These are phyloP conservation scores for Ctena decussata DNA, from an alignment of 2,888 invertebrate genomes.

Conservation along the genomic window DNA sequence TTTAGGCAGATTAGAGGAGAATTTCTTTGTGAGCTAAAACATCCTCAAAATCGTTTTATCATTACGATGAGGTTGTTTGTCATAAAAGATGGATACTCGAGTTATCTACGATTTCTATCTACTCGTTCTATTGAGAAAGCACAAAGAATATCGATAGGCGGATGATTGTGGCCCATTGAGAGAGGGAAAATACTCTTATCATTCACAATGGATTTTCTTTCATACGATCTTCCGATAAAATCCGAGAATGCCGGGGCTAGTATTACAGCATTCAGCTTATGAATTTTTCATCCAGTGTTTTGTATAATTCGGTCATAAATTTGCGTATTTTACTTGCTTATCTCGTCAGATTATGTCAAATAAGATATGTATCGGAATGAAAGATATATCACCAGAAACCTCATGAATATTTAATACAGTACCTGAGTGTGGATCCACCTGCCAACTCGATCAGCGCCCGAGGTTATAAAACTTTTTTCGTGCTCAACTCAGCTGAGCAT, in stretches of 20 bases:
- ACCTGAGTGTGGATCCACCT: not conserved
- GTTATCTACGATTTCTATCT: slow-evolving; percentile 63
- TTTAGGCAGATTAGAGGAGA: slow-evolving; percentile 68
- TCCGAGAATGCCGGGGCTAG: slow-evolving; percentile 21
- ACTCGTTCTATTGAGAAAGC: slow-evolving; percentile 13
- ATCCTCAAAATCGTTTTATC: slow-evolving; percentile 45
- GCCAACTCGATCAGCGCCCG: too few relatives aligned
- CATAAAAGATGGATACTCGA: slow-evolving; percentile 63
- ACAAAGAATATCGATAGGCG: slow-evolving; percentile 51
- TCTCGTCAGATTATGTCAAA: slow-evolving; percentile 13
- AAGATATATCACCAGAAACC: slow-evolving; percentile 1
- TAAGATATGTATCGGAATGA: slow-evolving; percentile 6
- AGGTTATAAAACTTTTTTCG: too few relatives aligned
- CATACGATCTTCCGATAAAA: not conserved
- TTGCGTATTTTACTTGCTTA: slow-evolving; percentile 4
- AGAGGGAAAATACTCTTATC: slow-evolving; percentile 50
- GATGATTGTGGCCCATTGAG: slow-evolving; percentile 44
- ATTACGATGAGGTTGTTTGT: slow-evolving; percentile 57
- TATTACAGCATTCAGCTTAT: slow-evolving; percentile 38
- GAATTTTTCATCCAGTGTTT: slow-evolving; percentile 44
- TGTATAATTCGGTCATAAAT: slow-evolving; percentile 31
- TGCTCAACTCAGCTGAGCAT: too few relatives aligned
- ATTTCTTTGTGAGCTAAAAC: slow-evolving; percentile 68
- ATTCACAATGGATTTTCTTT: slow-evolving; percentile 55
- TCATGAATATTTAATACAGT: slow-evolving; percentile 14